These are phyloP conservation scores for Philopedon plagiatum DNA, from an alignment of 2,888 invertebrate genomes.

Conservation along the genomic window DNA sequence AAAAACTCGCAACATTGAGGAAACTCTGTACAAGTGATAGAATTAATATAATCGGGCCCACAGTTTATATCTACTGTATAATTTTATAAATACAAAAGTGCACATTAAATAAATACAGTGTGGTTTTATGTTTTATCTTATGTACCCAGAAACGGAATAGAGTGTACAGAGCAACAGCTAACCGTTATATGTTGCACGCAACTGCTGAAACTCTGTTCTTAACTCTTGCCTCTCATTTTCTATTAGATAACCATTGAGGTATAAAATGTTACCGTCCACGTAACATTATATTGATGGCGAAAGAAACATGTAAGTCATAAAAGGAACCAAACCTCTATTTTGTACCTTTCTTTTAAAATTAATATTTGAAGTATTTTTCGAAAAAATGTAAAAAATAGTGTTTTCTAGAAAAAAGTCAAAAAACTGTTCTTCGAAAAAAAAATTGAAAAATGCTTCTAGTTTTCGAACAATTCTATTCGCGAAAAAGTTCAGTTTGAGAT, in stretches of 20 bases:
- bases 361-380: too few relatives aligned
- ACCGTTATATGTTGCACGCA: conserved; percentile 12
- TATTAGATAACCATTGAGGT: conserved; percentile 5
- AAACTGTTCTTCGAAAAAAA: too few relatives aligned
- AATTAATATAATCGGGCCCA: background rate
- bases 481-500: too few relatives aligned
- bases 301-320: background rate
- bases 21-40: background rate
- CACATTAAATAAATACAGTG: background rate
- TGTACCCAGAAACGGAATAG: conserved; percentile 5
- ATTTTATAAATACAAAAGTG: background rate
- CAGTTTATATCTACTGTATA: background rate
- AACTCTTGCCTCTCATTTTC: conserved; percentile 18
- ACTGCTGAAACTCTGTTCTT: conserved; percentile 1
- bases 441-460: too few relatives aligned
- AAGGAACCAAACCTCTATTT: too few relatives aligned
- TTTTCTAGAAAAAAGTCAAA: too few relatives aligned
- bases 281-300: background rate
- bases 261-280: background rate
- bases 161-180: background rate
- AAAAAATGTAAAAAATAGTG: too few relatives aligned
- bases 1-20: too few relatives aligned
- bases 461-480: too few relatives aligned
- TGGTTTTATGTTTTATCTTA: background rate
- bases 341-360: too few relatives aligned